Conservation (phyloP, 1,140 invertebrate genomes). For the Heterodera schachtii region DNA sequence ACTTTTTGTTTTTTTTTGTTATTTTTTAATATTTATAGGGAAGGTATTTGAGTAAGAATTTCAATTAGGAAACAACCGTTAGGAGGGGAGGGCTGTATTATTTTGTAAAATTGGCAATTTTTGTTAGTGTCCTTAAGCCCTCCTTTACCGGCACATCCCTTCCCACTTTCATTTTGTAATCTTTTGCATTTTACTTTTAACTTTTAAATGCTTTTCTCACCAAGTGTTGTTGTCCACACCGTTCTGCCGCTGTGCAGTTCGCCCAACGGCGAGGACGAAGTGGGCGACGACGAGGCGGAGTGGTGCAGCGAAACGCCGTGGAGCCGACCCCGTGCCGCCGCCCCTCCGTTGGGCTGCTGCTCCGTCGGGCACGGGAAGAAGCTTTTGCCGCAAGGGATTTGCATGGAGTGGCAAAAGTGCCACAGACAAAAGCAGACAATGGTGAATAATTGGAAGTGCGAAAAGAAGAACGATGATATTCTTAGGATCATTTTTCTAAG, state of each 20-base stretch:
- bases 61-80: too few species aligned
- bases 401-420: constrained; percentile 23
- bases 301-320: constrained; percentile 10
- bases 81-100: too few species aligned
- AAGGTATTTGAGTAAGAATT: too few species aligned
- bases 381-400: constrained; percentile 45
- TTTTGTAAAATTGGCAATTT: too few species aligned
- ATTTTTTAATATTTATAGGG: too few species aligned
- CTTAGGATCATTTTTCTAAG: too few species aligned
- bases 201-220: background rate
- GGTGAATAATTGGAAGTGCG: background rate
- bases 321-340: background rate
- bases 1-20: too few species aligned
- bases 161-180: too few species aligned
- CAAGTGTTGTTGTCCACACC: background rate
- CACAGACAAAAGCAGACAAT: background rate
- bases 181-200: too few species aligned
- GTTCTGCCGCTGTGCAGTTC: background rate
- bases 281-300: background rate
- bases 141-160: too few species aligned
- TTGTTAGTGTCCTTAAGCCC: too few species aligned
- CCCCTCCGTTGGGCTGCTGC: background rate
- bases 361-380: constrained; percentile 35
- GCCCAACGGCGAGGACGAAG: background rate
- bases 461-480: too few species aligned